Conservation (phyloP, 2,113 vertebrate genomes). For the Sorex fumeus region DNA sequence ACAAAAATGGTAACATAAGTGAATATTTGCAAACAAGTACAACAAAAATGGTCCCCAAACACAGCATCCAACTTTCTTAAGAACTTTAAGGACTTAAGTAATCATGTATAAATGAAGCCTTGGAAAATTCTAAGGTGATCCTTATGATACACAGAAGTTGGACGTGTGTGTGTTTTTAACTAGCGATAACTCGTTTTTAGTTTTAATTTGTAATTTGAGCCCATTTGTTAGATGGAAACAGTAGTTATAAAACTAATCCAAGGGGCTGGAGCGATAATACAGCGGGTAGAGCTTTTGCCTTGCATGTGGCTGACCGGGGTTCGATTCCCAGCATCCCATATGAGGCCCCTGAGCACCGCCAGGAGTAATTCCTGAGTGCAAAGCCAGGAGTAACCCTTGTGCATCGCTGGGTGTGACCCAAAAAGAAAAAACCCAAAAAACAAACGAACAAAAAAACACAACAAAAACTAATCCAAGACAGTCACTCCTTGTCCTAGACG, state of each 20-base stretch:
- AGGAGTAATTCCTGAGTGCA: too few species aligned
- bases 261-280: too few species aligned
- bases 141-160: background rate
- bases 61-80: constrained; percentile 21
- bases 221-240: constrained; percentile 16
- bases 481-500: background rate
- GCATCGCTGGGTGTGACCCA: too few species aligned
- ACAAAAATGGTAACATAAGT: constrained; percentile 31
- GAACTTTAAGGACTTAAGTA: background rate
- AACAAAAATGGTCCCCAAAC: background rate
- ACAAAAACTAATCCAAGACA: too few species aligned
- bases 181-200: background rate
- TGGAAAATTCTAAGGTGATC: background rate
- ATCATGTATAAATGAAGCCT: background rate
- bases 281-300: too few species aligned
- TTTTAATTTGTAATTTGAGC: background rate
- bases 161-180: background rate
- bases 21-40: background rate
- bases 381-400: too few species aligned
- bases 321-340: too few species aligned
- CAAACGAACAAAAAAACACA: too few species aligned
- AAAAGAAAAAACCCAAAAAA: too few species aligned
- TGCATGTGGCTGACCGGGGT: too few species aligned
- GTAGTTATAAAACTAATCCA: background rate
- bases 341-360: too few species aligned